Base-by-base conservation (phyloP, 2,797 vertebrate genomes). In the Champsocephalus esox region DNA sequence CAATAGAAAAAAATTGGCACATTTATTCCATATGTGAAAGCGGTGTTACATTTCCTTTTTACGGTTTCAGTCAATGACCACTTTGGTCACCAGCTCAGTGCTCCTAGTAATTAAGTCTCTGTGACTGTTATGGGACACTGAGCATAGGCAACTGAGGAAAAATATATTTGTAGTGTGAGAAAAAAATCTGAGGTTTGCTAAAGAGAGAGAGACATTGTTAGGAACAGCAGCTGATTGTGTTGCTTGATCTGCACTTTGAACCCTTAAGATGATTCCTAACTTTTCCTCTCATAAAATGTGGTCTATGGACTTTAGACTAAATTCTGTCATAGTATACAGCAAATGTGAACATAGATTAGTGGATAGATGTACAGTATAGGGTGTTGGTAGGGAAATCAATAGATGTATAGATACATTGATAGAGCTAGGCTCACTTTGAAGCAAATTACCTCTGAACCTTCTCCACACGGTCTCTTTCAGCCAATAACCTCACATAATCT, bases 201-300 rank as follows among this genome's bases (percentile, higher is more conserved):
- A 68, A 63, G 48, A 87, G 63, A 91, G 86, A 65, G 75, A 80
- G 61, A 52, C 75, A 54, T 75, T 87, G 83, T 90, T 63, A 51
- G 52, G 58, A 81, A 83, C 79, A 85, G 72, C 28, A 81, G 46
- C 74, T 60, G 58, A 61, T 34, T 85, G 70, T 82, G 50, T 43
- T 1, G 28, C 51, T 55, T 80, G 70, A 88, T 82, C 68, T 60
- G 52, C 46, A 58, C 58, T 61, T 62, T 54, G 44, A 80, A 45
- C 70, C 59, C 60, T 62, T 43, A 58, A 63, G 24, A 48, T 73
- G 45, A 49, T 48, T 73, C 17, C 21, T 49, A 67, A 49, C n/a
- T 38, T 60, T 52, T 59, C 58, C n/a, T 54, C 16, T 41, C 19
- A n/a, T 48, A 64, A 58, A 68, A 64, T 52, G 2, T 51, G 12